Percentiles rank a stretch among this genome's conserved stretches.
phyloP scores from a whole-genome alignment of 2,113 vertebrate species.

The Labrus mixtus region DNA sequence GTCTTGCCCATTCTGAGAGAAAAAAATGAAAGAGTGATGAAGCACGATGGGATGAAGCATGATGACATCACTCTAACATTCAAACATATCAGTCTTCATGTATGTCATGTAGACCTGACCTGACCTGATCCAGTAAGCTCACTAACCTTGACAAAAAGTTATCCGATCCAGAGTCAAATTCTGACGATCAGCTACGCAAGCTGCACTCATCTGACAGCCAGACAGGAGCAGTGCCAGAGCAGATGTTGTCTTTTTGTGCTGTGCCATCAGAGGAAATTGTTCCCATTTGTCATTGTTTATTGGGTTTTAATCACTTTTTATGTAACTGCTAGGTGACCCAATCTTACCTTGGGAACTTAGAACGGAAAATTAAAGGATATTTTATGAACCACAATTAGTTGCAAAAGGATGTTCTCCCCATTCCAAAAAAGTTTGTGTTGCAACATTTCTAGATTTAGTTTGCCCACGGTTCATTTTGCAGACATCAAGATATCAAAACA shows the following conservation, averaged over 20 bases:
- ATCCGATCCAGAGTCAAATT: not conserved
- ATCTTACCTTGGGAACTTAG: not conserved
- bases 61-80: not conserved
- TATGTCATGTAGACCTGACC: not conserved
- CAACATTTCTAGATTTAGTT: not conserved
- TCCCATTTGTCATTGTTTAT: slow-evolving; percentile 44
- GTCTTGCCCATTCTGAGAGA: not conserved
- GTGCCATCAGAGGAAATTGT: slow-evolving; percentile 41
- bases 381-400: not conserved
- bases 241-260: slow-evolving; percentile 50
- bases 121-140: not conserved
- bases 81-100: not conserved
- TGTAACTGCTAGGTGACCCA: not conserved
- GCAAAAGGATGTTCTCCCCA: not conserved
- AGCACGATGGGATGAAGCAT: not conserved
- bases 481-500: not conserved
- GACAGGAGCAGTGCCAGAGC: slow-evolving; percentile 25
- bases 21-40: not conserved
- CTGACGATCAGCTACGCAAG: slow-evolving; percentile 8
- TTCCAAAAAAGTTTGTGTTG: not conserved
- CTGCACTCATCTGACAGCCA: slow-evolving; percentile 17
- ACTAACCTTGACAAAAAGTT: slow-evolving; percentile 35
- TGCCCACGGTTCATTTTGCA: not conserved
- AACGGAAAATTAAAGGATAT: not conserved
- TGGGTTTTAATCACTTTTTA: slow-evolving; percentile 38